These are phyloP conservation scores for Acrocephalus kingi DNA, from an alignment of 2,113 vertebrate species.

Conservation along the genomic window DNA sequence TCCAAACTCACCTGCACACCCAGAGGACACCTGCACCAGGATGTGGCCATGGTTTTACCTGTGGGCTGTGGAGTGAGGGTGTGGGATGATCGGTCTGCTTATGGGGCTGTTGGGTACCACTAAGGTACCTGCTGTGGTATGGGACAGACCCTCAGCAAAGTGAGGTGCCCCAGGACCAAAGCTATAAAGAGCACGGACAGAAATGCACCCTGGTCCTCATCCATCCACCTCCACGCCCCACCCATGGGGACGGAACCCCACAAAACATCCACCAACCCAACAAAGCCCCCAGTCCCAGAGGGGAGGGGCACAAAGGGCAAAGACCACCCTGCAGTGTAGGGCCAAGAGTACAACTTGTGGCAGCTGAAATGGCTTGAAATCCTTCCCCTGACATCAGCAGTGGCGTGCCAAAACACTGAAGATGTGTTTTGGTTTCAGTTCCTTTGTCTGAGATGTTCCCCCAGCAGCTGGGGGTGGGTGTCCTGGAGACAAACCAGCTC, in stretches of 20 bases:
- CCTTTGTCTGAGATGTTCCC: not conserved
- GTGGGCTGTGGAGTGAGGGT: not conserved
- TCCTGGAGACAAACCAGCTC: not conserved
- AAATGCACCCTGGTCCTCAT: not conserved
- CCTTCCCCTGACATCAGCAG: not conserved
- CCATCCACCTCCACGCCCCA: not conserved
- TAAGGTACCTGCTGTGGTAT: not conserved
- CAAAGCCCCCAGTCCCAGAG: not conserved
- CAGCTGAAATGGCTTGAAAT: not conserved
- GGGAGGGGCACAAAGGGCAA: not conserved
- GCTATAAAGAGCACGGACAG: not conserved
- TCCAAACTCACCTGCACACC: not conserved
- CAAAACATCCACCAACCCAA: not conserved
- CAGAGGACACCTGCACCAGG: not conserved
- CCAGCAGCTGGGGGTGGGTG: not conserved
- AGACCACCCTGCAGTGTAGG: rapidly evolving
- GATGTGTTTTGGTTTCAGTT: not conserved
- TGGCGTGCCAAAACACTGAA: not conserved
- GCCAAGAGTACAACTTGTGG: not conserved
- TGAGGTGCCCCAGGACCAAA: not conserved
- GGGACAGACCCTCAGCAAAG: not conserved
- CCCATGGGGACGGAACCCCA: rapidly evolving
- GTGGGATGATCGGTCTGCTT: not conserved
- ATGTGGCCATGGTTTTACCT: not conserved
- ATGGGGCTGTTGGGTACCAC: not conserved